Base-by-base conservation (phyloP, 2,888 invertebrate species). In the Dyspetes luteomarginatus region DNA sequence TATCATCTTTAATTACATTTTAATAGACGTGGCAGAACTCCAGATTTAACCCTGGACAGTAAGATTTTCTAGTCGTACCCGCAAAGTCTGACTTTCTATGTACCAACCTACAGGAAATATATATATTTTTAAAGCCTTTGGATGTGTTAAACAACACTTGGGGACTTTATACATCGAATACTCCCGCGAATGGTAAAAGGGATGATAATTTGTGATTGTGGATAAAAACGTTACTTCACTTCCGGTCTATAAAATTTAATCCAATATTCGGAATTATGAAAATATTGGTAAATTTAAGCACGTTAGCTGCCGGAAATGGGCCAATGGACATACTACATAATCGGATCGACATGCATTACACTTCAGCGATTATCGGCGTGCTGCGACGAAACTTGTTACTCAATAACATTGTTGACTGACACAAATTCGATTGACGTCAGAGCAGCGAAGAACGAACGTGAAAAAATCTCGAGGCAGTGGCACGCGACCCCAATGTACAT, bases 391-490 rank as follows among this genome's bases (percentile, higher is more conserved):
- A 7, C 15, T 36, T 15, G 4, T 58, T 58, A 30, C 4, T 50
- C 15, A 17, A 24, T 0, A 19, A 30, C 52, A 12, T 45, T 19
- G 0, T 52, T 55, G 43, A 79, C 52, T 43, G 52, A 81, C 76
- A 74, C 69, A 50, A 82, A 76, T 73, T 83, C 83, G 45, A 83
- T 26, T 41, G 75, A 26, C 12, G 82, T 75, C 19, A 81, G 7
- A 12, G 62, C 72, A 19, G 78, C 82, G 45, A 72, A 45, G 36
- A 80, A 64, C 22, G 43, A 58, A 19, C 77, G 71, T 68, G 78
- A 74, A 4, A 82, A 17, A 62, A 76, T 55, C 78, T 75, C 71
- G 9, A 71, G n/a, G 9, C n/a, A n/a, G n/a, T n/a, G n/a, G n/a
- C 30, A n/a, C 22, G 52, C 41, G 41, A 72, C 64, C 7, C 71